phyloP scores from a whole-genome alignment of 2,888 invertebrate genomes.

The Drosophila borealis region DNA sequence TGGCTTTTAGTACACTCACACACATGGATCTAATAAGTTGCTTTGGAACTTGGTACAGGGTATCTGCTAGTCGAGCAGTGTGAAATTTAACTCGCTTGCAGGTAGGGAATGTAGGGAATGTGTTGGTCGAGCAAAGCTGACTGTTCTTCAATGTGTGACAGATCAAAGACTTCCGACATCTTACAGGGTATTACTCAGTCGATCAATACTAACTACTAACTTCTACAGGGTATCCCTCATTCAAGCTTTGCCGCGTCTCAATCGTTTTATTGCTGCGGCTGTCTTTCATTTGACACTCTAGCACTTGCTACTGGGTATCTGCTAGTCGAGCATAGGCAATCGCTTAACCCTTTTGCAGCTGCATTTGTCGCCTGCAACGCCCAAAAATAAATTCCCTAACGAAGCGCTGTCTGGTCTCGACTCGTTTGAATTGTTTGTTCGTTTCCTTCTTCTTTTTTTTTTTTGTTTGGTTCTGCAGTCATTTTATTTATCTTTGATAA shows the following conservation, averaged over 20 bases:
- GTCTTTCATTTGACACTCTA: not conserved
- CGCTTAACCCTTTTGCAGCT: constrained; percentile 11
- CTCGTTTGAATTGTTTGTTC: constrained; percentile 29
- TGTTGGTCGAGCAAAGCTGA: no score
- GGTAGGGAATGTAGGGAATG: no score
- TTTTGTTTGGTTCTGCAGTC: constrained; percentile 43
- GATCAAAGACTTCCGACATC: not conserved
- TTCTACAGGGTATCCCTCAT: not conserved
- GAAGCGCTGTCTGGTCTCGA: constrained; percentile 34
- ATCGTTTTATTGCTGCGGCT: no score
- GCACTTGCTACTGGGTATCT: constrained; percentile 12
- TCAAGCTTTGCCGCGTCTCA: not conserved
- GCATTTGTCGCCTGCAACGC: constrained; percentile 69
- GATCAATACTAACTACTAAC: no score
- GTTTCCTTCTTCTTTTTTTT: constrained; percentile 1
- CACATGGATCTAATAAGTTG: no score
- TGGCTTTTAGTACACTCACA: no score
- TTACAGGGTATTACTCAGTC: not conserved
- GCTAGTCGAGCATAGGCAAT: not conserved
- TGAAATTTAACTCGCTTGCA: no score
- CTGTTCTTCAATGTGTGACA: no score
- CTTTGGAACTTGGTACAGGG: not conserved
- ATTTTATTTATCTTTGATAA: constrained; percentile 80
- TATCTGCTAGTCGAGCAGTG: not conserved
- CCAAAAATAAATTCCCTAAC: constrained; percentile 33